Evolutionary conservation across 2,113 vertebrate genomes (phyloP).

Genomic region (Brachyistius frenatus): DNA sequence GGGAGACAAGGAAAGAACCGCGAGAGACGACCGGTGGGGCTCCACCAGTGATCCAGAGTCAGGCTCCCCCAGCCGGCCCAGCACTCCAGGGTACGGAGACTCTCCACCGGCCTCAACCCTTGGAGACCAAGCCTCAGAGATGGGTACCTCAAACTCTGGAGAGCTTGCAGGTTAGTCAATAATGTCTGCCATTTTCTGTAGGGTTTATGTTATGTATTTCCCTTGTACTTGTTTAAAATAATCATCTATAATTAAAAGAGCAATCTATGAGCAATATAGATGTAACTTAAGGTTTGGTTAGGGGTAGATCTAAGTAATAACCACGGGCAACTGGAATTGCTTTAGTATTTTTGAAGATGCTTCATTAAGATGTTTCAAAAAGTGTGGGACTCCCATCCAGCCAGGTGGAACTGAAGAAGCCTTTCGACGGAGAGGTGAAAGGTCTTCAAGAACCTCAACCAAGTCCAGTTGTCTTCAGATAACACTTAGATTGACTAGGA

Average conservation of each 20-base stretch:
- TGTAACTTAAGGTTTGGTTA: too few species aligned
- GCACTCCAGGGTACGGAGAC: conserved; percentile 90
- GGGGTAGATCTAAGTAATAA: too few species aligned
- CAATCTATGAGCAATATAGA: background rate
- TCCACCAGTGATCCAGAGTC: conserved; percentile 92
- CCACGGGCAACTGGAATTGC: too few species aligned
- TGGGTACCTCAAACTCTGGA: conserved; percentile 75
- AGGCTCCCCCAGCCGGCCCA: conserved; percentile 87
- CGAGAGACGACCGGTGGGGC: conserved; percentile 82
- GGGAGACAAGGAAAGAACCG: conserved; percentile 70
- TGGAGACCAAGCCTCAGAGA: conserved; percentile 87
- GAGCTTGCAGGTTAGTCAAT: conserved; percentile 65
- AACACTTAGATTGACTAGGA: too few species aligned
- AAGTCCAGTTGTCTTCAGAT: too few species aligned
- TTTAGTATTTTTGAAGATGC: too few species aligned
- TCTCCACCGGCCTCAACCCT: conserved; percentile 85
- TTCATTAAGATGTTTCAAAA: too few species aligned
- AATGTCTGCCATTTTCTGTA: background rate
- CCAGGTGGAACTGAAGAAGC: too few species aligned
- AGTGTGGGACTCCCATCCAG: too few species aligned
- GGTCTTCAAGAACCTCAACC: too few species aligned
- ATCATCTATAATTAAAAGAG: background rate
- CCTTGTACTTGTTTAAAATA: background rate
- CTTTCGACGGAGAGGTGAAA: too few species aligned
- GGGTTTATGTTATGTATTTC: background rate